Evolutionary conservation across 2,888 invertebrate genomes (phyloP), one percentile per base, ranked within the genome.

Genomic region (Parthenolecanium corni): DNA sequence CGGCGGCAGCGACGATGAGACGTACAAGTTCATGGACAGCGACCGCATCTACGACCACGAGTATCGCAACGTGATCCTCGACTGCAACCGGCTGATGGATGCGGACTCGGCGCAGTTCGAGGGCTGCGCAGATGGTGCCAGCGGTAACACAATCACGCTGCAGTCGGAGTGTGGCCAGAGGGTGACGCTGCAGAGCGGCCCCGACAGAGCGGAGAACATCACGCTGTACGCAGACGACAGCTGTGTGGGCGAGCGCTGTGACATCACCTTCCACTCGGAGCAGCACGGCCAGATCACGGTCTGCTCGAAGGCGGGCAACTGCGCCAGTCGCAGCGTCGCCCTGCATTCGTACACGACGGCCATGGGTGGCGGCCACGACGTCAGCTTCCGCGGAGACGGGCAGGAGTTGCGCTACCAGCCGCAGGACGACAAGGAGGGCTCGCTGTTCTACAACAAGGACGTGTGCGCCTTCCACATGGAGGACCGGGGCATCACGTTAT

Each of bases 141-240:
- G n/a, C 23, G 16, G 47, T 20, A 46, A 16, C 31, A 21, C 58
- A 3, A 38, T 58, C 5, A 49, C 18, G 18, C 18, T 57, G 11
- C n/a, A 20, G 14, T n/a, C 14, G 3, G 58, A 46, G 18, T 58
- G 46, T 12, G 49, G 51, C 38, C 20, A 36, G 20, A 58, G 21
- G 2, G 46, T 57, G 16, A 57, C 57, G 18, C 18, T 57, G 12
- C 57, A 57, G 46, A 46, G 44, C 25, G 52, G 36, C 5, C n/a
- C 44, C 3, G 23, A 52, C n/a, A 14, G 18, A 3, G 23, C 23
- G 14, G 52, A 52, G 52, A 52, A 52, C 18, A 52, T 52, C n/a
- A 52, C 52, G 52, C 52, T 52, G 31, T 58, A 58, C 38, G 58
- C 58, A 38, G 58, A 58, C 38, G 58, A 58, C 49, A 38, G 58